These are phyloP conservation scores for Drosophila eohydei DNA, from an alignment of 2,888 invertebrate species.

Conservation along the genomic window DNA sequence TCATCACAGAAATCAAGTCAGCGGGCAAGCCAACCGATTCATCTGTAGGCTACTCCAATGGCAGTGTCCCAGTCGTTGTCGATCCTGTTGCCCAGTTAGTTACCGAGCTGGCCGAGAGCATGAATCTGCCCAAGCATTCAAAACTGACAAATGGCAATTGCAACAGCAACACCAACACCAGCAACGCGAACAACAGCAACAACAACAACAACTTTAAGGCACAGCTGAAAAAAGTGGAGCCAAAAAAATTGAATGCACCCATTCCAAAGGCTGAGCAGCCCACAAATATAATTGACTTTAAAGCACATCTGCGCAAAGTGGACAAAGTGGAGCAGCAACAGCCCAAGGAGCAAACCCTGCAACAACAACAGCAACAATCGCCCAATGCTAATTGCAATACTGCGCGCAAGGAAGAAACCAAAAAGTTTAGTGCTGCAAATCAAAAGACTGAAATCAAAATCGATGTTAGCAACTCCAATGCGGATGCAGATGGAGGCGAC, in stretches of 20 bases:
- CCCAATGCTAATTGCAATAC: slow-evolving; percentile 55
- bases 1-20: slow-evolving; percentile 94
- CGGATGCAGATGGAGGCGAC: slow-evolving; percentile 46
- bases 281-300: slow-evolving; percentile 91
- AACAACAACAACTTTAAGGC: slow-evolving; percentile 86
- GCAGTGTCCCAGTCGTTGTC: slow-evolving; percentile 85
- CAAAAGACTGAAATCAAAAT: slow-evolving; percentile 86
- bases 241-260: slow-evolving; percentile 86
- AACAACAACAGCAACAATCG: slow-evolving; percentile 47
- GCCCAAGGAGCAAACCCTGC: slow-evolving; percentile 16
- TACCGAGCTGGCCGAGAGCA: slow-evolving; percentile 93
- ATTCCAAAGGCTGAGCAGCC: slow-evolving; percentile 86
- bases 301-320: slow-evolving; percentile 93
- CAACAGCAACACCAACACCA: slow-evolving; percentile 48
- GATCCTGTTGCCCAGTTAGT: slow-evolving; percentile 93
- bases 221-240: slow-evolving; percentile 91
- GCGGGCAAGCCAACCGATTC: slow-evolving; percentile 61
- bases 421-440: slow-evolving; percentile 63
- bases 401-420: slow-evolving; percentile 58
- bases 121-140: slow-evolving; percentile 87
- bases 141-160: slow-evolving; percentile 71
- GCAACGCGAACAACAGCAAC: slow-evolving; percentile 15
- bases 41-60: slow-evolving; percentile 86
- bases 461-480: slow-evolving; percentile 78
- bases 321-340: slow-evolving; percentile 85